phyloP scores from a whole-genome alignment of 2,888 invertebrate genomes.

The Helleia helle region DNA sequence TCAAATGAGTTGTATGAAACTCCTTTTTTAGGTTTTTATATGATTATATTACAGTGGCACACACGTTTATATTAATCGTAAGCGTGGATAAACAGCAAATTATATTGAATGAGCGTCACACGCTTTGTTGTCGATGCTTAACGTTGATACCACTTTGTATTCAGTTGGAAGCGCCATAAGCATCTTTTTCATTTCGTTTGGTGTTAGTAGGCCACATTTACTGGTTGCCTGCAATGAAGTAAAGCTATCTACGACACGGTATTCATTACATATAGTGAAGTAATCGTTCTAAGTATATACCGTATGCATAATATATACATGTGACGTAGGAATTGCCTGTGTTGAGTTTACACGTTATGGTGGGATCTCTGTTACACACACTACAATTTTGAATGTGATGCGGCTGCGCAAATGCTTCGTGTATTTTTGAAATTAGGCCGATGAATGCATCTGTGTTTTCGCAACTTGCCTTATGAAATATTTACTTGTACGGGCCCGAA shows the following conservation, averaged over 20 bases:
- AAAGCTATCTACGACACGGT: slow-evolving; percentile 18
- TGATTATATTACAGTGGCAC: slow-evolving; percentile 29
- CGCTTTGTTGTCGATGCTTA: slow-evolving; percentile 27
- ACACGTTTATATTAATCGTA: slow-evolving; percentile 31
- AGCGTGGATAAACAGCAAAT: slow-evolving; percentile 25
- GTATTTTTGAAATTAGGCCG: slow-evolving; percentile 39
- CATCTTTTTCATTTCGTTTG: slow-evolving; percentile 50
- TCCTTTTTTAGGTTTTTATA: slow-evolving; percentile 36
- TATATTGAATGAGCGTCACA: slow-evolving; percentile 32
- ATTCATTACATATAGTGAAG: slow-evolving; percentile 37
- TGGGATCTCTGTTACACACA: neutral
- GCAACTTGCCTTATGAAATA: slow-evolving; percentile 3
- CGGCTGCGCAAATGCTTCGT: slow-evolving; percentile 14
- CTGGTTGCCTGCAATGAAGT: slow-evolving; percentile 34
- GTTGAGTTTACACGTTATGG: no score
- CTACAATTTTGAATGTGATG: slow-evolving; percentile 6
- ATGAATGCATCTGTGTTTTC: slow-evolving; percentile 10
- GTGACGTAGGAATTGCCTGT: no score
- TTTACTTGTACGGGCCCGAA: slow-evolving; percentile 1
- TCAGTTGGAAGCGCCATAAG: slow-evolving; percentile 27
- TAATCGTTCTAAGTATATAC: slow-evolving; percentile 28
- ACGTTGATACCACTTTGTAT: slow-evolving; percentile 41
- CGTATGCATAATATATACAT: slow-evolving; percentile 14
- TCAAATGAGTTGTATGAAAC: slow-evolving; percentile 49
- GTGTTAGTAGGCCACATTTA: slow-evolving; percentile 56